Percentiles rank a stretch among this genome's conserved stretches.
Evolutionary conservation across 2,113 vertebrate species (phyloP).

Genomic region (Synchiropus splendidus): DNA sequence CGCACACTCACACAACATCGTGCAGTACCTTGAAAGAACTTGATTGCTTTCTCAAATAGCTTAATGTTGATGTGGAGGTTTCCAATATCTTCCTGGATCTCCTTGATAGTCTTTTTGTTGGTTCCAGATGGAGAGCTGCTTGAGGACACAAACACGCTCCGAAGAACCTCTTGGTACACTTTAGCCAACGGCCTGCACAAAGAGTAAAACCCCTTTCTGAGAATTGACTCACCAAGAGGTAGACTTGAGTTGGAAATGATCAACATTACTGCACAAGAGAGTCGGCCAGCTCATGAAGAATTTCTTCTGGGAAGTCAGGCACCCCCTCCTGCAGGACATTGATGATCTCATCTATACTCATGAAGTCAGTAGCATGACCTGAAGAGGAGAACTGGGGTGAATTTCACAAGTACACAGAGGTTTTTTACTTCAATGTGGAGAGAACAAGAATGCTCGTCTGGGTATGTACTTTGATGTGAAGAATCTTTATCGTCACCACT

Average conservation of each 20-base stretch:
- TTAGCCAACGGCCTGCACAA: constrained; percentile 78
- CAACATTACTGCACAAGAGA: constrained; percentile 63
- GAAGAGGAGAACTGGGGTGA: constrained; percentile 12
- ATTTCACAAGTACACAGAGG: constrained; percentile 5
- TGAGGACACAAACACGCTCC: constrained; percentile 78
- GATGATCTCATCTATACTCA: constrained; percentile 78
- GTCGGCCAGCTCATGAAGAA: constrained; percentile 80
- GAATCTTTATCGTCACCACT: constrained; percentile 79
- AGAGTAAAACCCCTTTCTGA: constrained; percentile 1
- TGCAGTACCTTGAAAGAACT: constrained; percentile 77
- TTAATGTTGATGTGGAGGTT: constrained; percentile 86
- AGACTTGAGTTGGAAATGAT: not conserved
- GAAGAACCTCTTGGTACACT: constrained; percentile 83
- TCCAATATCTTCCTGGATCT: constrained; percentile 89
- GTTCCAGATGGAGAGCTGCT: constrained; percentile 67
- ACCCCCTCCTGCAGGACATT: constrained; percentile 72
- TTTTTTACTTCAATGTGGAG: not conserved
- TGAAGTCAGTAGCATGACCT: constrained; percentile 76
- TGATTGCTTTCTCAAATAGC: constrained; percentile 86
- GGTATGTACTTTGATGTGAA: constrained; percentile 49
- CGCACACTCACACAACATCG: too few species aligned
- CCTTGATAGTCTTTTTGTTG: constrained; percentile 83
- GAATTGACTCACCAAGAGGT: not conserved
- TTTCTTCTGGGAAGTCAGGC: constrained; percentile 82
- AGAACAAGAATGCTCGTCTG: too few species aligned